A percentile compares a stretch with the other conserved stretches of the same genome.
Evolutionary conservation across 2,113 vertebrate species (phyloP).

Genomic region (Lagenorhynchus albirostris): DNA sequence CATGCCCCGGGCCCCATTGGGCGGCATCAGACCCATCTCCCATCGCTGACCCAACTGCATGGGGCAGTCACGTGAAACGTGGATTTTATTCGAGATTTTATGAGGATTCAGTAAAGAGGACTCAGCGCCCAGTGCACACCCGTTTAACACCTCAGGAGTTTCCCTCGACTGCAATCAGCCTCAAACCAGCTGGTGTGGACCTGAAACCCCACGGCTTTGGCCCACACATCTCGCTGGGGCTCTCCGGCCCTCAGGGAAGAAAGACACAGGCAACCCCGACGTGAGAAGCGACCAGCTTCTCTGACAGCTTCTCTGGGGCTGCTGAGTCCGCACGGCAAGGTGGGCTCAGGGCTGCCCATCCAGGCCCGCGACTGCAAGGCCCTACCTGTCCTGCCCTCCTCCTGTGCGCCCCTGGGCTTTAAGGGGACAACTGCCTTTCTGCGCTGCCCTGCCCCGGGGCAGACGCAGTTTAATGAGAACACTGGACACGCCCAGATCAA

Average conservation of each 20-base stretch:
- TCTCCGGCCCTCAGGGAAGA: neutral
- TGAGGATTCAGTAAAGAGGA: neutral
- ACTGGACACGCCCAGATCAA: neutral
- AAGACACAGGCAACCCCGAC: neutral
- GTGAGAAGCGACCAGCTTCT: neutral
- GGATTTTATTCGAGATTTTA: neutral
- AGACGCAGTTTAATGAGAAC: neutral
- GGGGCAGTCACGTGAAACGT: rapidly evolving
- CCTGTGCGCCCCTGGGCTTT: rapidly evolving
- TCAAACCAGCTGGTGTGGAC: neutral
- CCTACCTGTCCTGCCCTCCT: neutral
- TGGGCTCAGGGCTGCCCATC: too few species aligned
- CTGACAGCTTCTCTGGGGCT: too few species aligned
- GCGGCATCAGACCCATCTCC: neutral
- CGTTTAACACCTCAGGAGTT: neutral
- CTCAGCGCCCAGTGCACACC: neutral
- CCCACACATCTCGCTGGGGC: neutral
- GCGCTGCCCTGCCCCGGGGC: neutral
- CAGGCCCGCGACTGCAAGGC: too few species aligned
- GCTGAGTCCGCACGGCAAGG: neutral
- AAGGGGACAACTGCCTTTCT: neutral
- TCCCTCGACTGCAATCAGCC: neutral
- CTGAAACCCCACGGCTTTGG: neutral
- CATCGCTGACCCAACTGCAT: too few species aligned
- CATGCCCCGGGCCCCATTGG: neutral